These are phyloP conservation scores for Leptinotarsa lineolata DNA, from an alignment of 1,140 invertebrate genomes.

Conservation along the genomic window DNA sequence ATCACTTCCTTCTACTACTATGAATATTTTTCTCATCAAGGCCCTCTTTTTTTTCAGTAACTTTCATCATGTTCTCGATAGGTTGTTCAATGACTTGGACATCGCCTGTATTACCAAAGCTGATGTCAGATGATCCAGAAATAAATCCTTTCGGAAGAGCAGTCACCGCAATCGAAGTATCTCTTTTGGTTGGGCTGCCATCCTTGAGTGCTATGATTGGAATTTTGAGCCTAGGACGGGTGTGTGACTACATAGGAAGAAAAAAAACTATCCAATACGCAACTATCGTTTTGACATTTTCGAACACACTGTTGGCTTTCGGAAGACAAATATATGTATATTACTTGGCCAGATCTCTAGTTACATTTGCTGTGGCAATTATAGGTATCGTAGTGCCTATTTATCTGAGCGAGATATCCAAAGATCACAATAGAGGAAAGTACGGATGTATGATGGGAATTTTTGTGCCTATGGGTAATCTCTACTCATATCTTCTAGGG, in stretches of 20 bases:
- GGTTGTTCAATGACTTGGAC: constrained; percentile 74
- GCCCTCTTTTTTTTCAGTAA: constrained; percentile 59
- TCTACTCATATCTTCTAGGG: constrained; percentile 62
- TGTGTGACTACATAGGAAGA: constrained; percentile 55
- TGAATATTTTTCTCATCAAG: not conserved
- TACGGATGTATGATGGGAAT: constrained; percentile 38
- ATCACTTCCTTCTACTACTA: too few relatives aligned
- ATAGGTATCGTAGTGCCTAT: constrained; percentile 58
- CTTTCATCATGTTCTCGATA: constrained; percentile 64
- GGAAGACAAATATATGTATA: constrained; percentile 54
- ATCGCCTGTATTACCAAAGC: constrained; percentile 66
- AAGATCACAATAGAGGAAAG: constrained; percentile 44
- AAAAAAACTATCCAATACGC: constrained; percentile 58
- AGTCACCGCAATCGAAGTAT: constrained; percentile 60
- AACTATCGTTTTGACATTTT: constrained; percentile 23
- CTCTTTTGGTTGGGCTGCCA: constrained; percentile 81
- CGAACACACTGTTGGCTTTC: constrained; percentile 35
- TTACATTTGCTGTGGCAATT: constrained; percentile 55
- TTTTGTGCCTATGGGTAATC: constrained; percentile 37
- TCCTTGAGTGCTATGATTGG: constrained; percentile 71
- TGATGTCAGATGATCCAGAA: constrained; percentile 48
- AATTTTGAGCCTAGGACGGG: constrained; percentile 44
- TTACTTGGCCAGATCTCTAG: constrained; percentile 50
- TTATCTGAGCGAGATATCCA: constrained; percentile 59
- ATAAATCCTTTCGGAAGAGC: constrained; percentile 44